Percentiles rank a stretch among this genome's conserved stretches.
Evolutionary conservation across 2,797 vertebrate species (phyloP).

Genomic region (Sciaenops ocellatus): DNA sequence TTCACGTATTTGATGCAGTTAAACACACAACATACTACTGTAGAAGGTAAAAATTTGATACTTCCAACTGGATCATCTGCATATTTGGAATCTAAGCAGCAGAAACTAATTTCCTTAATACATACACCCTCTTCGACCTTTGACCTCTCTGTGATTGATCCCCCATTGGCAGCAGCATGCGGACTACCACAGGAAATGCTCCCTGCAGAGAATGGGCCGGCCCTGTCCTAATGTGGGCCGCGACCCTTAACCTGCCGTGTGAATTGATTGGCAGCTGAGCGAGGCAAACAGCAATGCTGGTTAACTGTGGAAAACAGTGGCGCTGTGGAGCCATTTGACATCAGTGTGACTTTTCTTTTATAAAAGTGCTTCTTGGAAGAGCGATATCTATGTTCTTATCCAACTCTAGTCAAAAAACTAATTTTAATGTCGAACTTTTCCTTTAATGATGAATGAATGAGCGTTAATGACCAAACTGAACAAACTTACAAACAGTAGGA

Average conservation of each 20-base stretch:
- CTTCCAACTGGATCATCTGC: slow-evolving; percentile 26
- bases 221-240: slow-evolving; percentile 53
- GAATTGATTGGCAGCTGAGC: slow-evolving; percentile 64
- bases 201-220: slow-evolving; percentile 60
- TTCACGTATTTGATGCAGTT: neutral
- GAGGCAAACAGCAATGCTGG: slow-evolving; percentile 38
- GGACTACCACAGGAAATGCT: slow-evolving; percentile 66
- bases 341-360: neutral
- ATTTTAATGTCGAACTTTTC: too few relatives aligned
- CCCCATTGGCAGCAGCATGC: slow-evolving; percentile 50
- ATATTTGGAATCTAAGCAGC: slow-evolving; percentile 41
- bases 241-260: slow-evolving; percentile 61
- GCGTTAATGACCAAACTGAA: too few relatives aligned
- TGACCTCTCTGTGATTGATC: slow-evolving; percentile 63
- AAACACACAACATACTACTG: neutral
- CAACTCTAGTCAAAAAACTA: too few relatives aligned
- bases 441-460: too few relatives aligned
- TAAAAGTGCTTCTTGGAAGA: neutral
- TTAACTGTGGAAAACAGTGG: slow-evolving; percentile 23
- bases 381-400: too few relatives aligned
- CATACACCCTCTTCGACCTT: slow-evolving; percentile 52
- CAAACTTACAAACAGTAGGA: too few relatives aligned
- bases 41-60: neutral
- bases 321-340: slow-evolving; percentile 8
- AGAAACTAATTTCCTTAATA: slow-evolving; percentile 63